phyloP scores from a whole-genome alignment of 2,113 vertebrate species.

The Bubo scandiacus region DNA sequence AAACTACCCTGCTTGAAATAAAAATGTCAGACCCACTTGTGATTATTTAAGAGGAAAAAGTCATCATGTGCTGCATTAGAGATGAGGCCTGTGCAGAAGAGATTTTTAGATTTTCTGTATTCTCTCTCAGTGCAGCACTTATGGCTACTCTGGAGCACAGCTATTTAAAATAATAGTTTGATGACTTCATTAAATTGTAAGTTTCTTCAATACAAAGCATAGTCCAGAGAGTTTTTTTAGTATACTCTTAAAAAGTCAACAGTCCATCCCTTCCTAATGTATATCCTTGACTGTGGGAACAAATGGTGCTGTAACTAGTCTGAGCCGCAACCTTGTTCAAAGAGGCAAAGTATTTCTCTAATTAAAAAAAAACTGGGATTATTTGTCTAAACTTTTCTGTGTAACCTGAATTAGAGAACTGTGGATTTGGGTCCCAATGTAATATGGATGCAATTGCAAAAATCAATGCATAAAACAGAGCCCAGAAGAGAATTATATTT shows the following conservation, averaged over 20 bases:
- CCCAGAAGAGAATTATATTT: conserved; percentile 18
- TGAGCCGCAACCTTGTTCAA: background rate
- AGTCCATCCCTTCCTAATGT: background rate
- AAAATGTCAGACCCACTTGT: background rate
- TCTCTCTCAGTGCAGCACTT: background rate
- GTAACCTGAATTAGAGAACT: background rate
- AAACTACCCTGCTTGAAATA: background rate
- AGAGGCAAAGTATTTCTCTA: background rate
- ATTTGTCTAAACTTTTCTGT: conserved; percentile 2
- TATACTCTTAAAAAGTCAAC: background rate
- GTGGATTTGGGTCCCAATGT: conserved; percentile 1
- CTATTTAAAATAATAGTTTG: background rate
- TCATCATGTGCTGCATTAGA: background rate
- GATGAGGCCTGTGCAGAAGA: background rate
- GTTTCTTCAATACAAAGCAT: background rate
- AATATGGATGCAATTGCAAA: conserved; percentile 32
- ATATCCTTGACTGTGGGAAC: background rate
- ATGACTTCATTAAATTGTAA: background rate
- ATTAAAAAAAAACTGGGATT: background rate
- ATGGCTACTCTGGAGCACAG: background rate
- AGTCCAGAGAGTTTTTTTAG: background rate
- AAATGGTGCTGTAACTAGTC: background rate
- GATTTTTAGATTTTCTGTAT: background rate
- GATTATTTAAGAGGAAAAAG: background rate
- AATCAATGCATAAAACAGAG: conserved; percentile 32